phyloP scores from a whole-genome alignment of 2,113 vertebrate genomes.

The Galbula dea region DNA sequence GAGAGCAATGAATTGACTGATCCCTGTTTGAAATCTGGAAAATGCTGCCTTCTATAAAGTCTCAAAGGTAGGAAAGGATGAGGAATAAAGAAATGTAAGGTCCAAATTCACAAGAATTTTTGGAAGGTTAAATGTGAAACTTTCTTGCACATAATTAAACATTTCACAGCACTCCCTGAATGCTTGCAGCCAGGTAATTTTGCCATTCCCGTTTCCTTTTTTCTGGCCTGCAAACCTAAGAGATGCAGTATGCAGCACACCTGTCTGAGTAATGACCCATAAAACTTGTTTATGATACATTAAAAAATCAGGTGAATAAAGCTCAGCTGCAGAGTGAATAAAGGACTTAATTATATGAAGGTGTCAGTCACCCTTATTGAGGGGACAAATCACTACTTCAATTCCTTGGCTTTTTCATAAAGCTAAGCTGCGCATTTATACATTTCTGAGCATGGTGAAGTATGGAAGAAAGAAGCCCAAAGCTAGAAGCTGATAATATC shows the following conservation, averaged over 20 bases:
- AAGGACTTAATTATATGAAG: constrained; percentile 55
- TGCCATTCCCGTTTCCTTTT: not conserved
- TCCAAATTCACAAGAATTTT: not conserved
- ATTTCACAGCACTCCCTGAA: not conserved
- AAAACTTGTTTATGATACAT: constrained; percentile 60
- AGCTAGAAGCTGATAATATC: not conserved
- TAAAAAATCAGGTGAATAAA: constrained; percentile 43
- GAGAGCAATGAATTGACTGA: not conserved
- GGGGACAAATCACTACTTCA: constrained; percentile 40
- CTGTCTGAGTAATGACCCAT: constrained; percentile 55
- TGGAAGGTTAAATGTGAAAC: not conserved
- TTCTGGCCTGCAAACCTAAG: constrained; percentile 20
- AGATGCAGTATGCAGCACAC: not conserved
- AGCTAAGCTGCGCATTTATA: constrained; percentile 19
- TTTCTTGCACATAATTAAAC: not conserved
- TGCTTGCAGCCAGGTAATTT: not conserved
- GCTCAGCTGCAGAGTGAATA: constrained; percentile 38
- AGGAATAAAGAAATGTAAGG: not conserved
- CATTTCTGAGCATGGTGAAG: not conserved
- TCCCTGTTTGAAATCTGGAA: not conserved
- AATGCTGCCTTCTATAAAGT: not conserved
- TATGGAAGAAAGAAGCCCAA: not conserved
- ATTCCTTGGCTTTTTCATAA: not conserved
- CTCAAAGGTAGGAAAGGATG: not conserved
- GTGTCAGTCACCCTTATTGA: constrained; percentile 42